These are phyloP conservation scores for Neoarius graeffei DNA, from an alignment of 2,113 vertebrate genomes.

Conservation along the genomic window DNA sequence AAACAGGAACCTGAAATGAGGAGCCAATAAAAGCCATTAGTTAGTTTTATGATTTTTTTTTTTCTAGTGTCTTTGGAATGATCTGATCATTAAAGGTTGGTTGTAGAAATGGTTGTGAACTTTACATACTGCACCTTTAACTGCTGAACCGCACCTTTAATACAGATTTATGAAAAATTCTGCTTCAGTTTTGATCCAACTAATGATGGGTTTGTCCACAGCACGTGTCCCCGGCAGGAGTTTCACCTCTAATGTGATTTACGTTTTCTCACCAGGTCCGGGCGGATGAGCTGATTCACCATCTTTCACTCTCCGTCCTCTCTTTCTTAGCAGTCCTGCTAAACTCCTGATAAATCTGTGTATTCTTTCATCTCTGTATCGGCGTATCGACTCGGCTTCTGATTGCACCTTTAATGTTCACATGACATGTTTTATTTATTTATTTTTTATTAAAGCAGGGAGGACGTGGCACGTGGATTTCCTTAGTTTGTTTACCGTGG, in stretches of 20 bases:
- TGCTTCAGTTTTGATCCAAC: slow-evolving; percentile 7
- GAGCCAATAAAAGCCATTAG: not conserved
- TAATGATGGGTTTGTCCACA: slow-evolving; percentile 35
- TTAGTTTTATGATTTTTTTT: not conserved
- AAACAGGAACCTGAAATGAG: not conserved
- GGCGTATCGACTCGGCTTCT: not conserved
- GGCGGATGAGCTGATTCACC: not conserved
- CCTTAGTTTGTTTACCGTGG: slow-evolving; percentile 71
- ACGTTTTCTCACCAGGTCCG: slow-evolving; percentile 46
- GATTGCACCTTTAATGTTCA: slow-evolving; percentile 11
- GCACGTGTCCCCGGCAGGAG: slow-evolving; percentile 4
- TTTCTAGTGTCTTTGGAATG: not conserved
- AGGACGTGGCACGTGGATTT: slow-evolving; percentile 68
- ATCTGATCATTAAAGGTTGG: not conserved
- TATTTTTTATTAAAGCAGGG: slow-evolving; percentile 71
- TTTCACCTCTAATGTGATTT: slow-evolving; percentile 22
- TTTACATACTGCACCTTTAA: not conserved
- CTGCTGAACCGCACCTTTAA: not conserved
- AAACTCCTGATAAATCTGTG: not conserved
- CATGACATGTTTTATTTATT: slow-evolving; percentile 50
- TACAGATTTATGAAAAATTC: slow-evolving; percentile 6
- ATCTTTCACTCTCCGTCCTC: not conserved
- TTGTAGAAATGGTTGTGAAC: not conserved
- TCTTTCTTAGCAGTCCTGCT: not conserved
- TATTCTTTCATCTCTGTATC: not conserved